Percentiles rank a stretch among this genome's conserved stretches.
Evolutionary conservation across 2,113 vertebrate genomes (phyloP).

Genomic region (Megaleporinus macrocephalus): DNA sequence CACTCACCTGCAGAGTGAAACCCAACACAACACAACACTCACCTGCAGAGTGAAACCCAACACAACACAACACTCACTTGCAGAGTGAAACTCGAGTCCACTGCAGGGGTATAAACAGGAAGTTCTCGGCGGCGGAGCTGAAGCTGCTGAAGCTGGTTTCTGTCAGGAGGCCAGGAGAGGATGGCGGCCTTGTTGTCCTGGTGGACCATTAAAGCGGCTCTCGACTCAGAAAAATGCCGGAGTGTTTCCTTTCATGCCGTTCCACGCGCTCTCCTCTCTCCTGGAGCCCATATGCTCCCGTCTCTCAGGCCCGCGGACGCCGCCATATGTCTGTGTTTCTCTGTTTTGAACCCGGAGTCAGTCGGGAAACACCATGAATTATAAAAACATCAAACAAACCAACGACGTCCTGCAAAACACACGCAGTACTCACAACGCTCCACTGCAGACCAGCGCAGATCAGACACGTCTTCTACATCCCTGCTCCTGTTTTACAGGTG

Average conservation of each 20-base stretch:
- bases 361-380: not conserved
- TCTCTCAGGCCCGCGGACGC: not conserved
- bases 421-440: not conserved
- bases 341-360: conserved; percentile 16
- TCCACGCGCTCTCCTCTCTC: conserved; percentile 19
- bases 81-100: no score
- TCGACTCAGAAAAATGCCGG: not conserved
- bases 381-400: not conserved
- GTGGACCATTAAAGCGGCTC: conserved; percentile 38
- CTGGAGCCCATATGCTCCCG: conserved; percentile 30
- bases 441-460: no score
- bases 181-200: conserved; percentile 12
- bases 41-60: no score
- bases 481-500: no score
- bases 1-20: no score
- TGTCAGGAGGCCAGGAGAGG: conserved; percentile 36
- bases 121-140: no score
- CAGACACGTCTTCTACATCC: no score
- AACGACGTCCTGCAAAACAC: not conserved
- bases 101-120: no score
- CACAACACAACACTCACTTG: no score
- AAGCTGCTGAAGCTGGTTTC: no score
- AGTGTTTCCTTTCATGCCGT: conserved; percentile 17
- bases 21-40: no score
- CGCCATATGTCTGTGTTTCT: conserved; percentile 39